Percentiles rank a stretch among this genome's conserved stretches.
phyloP scores from a whole-genome alignment of 2,888 invertebrate genomes.

The Malthinus seriepunctatus region DNA sequence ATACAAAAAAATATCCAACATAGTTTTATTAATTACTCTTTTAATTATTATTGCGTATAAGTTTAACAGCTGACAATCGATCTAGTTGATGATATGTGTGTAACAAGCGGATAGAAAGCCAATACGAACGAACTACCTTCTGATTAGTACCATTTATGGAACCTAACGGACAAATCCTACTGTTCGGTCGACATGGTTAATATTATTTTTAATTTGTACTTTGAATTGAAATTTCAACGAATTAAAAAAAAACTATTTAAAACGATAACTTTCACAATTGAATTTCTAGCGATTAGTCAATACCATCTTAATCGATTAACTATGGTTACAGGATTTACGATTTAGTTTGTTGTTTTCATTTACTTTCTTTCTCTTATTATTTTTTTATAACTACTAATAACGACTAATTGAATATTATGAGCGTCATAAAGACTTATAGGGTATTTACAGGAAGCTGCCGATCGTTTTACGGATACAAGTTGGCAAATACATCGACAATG shows the following conservation, averaged over 20 bases:
- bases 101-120: slow-evolving; percentile 16
- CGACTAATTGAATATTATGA: not conserved
- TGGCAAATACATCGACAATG: slow-evolving; percentile 74
- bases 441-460: slow-evolving; percentile 63
- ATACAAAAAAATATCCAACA: too few relatives aligned
- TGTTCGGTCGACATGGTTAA: slow-evolving; percentile 17
- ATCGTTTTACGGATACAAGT: slow-evolving; percentile 73
- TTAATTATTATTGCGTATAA: too few relatives aligned
- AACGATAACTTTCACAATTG: not conserved
- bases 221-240: not conserved
- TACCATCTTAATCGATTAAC: not conserved
- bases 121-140: slow-evolving; percentile 9
- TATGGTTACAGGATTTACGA: not conserved
- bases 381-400: not conserved
- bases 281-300: not conserved
- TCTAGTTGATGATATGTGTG: not conserved
- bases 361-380: slow-evolving; percentile 9
- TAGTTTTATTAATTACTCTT: too few relatives aligned
- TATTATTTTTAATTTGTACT: slow-evolving; percentile 4
- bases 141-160: slow-evolving; percentile 25
- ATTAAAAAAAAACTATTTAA: too few relatives aligned
- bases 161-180: slow-evolving; percentile 22
- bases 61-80: too few relatives aligned
- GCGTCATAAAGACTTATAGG: slow-evolving; percentile 1
- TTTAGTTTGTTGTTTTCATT: not conserved